These are phyloP conservation scores for Acronicta aceris DNA, from an alignment of 2,888 invertebrate genomes.

Conservation along the genomic window DNA sequence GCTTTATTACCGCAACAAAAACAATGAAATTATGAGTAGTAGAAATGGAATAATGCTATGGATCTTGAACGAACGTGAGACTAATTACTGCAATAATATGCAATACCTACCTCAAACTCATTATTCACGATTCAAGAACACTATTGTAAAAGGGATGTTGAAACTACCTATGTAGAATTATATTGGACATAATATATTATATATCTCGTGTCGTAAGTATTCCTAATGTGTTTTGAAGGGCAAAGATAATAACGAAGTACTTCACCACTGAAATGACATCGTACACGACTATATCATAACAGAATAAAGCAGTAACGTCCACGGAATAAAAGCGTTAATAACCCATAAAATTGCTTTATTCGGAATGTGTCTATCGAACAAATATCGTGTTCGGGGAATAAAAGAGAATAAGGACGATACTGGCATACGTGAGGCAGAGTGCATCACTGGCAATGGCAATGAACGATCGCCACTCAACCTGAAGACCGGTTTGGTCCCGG, in stretches of 20 bases:
- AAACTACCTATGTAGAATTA: conserved; percentile 9
- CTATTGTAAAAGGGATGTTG: conserved; percentile 18
- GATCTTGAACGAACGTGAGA: conserved; percentile 8
- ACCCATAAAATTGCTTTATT: conserved; percentile 9
- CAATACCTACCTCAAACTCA: conserved; percentile 22
- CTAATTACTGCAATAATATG: conserved; percentile 21
- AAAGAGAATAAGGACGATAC: conserved; percentile 24
- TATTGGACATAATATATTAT: conserved; percentile 6
- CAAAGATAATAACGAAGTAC: conserved; percentile 12
- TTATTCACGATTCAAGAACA: conserved; percentile 19
- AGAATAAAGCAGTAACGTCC: conserved; percentile 5
- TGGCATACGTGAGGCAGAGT: conserved; percentile 29
- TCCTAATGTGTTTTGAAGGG: conserved; percentile 10
- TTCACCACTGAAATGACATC: conserved; percentile 1
- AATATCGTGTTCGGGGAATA: conserved; percentile 12
- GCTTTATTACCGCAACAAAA: conserved; percentile 6
- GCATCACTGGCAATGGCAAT: conserved; percentile 69
- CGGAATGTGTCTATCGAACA: conserved; percentile 10
- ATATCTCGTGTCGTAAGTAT: not conserved
- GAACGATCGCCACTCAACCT: conserved; percentile 58
- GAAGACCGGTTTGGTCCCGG: conserved; percentile 63
- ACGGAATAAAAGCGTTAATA: conserved; percentile 9
- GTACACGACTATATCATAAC: not conserved
- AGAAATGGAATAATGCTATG: conserved; percentile 18
- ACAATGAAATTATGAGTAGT: conserved; percentile 10